Base-by-base conservation (phyloP, 2,113 vertebrate genomes). In the Vidua macroura region DNA sequence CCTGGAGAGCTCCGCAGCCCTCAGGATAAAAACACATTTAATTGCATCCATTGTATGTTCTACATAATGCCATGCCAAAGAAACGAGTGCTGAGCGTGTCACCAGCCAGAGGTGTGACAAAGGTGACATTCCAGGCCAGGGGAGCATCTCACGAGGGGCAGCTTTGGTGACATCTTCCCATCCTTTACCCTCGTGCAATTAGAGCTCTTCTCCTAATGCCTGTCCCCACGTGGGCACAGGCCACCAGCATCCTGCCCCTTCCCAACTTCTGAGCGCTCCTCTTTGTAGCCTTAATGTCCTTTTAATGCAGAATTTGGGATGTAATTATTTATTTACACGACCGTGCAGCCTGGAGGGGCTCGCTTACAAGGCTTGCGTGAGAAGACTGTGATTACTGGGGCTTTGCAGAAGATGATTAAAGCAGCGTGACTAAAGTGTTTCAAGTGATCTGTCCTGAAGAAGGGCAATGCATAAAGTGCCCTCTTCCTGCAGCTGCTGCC, bases 271-370 rank as follows among this genome's bases (percentile, higher is more conserved):
- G 46, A 91, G 86, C 46, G 14, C 76, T 89, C 2, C 0, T 74
- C 80, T 88, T 66, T 83, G 76, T 31, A 31, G 80, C 86, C 60
- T n/a, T 68, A 75, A 90, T 53, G 73, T 91, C 88, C 92, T 93
- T 93, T 95, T 86, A 88, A 88, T n/a, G 83, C 67, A 10, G 83
- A 88, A 68, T 94, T 94, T 86, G 63, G 52, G 80, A 52, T 44
- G 94, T 63, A 93, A 95, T 95, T 95, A 94, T 92, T 94, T 96
- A 96, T 96, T 96, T 94, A 93, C 95, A 95, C 9, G 74, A 17
- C 83, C 10, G 2, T 58, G 89, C 74, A 93, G 86, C 93, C 95
- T 79, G 48, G 81, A 93, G 94, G 91, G 93, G 11, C 84, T 95
- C 35, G 0, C 94, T 91, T 62, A 72, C 82, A 66, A 90, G 95